These are phyloP conservation scores for Nesogale talazaci DNA, from an alignment of 2,113 vertebrate species.

Conservation along the genomic window DNA sequence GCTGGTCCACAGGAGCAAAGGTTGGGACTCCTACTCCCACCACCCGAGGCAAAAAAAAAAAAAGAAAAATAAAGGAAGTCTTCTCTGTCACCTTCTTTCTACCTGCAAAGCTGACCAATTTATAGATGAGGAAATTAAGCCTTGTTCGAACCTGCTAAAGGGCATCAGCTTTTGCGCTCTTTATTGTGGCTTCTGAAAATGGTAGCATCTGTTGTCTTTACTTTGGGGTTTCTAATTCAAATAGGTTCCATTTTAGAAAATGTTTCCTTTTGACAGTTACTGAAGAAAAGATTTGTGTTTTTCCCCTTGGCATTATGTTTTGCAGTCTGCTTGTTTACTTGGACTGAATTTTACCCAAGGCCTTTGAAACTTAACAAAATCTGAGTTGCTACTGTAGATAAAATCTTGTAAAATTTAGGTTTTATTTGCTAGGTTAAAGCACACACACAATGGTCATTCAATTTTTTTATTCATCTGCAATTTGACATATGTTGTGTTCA, in stretches of 20 bases:
- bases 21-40: too few relatives aligned
- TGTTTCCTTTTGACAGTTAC: slow-evolving; percentile 49
- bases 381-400: background rate
- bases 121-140: background rate
- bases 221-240: slow-evolving; percentile 49
- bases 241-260: slow-evolving; percentile 37
- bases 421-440: slow-evolving; percentile 13
- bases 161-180: background rate
- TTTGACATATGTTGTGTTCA: background rate
- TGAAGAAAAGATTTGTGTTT: slow-evolving; percentile 45
- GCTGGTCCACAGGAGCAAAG: too few relatives aligned
- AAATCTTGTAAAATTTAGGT: slow-evolving; percentile 13
- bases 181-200: background rate
- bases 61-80: too few relatives aligned
- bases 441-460: background rate
- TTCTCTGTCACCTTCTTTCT: background rate
- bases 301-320: slow-evolving; percentile 36
- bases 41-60: too few relatives aligned
- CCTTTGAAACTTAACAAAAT: slow-evolving; percentile 59
- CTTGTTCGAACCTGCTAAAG: background rate
- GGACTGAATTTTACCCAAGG: slow-evolving; percentile 49
- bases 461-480: background rate
- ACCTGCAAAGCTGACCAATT: background rate
- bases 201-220: background rate
- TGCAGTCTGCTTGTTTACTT: slow-evolving; percentile 55